These are phyloP conservation scores for Timema podura DNA, from an alignment of 2,888 invertebrate species.

Conservation along the genomic window DNA sequence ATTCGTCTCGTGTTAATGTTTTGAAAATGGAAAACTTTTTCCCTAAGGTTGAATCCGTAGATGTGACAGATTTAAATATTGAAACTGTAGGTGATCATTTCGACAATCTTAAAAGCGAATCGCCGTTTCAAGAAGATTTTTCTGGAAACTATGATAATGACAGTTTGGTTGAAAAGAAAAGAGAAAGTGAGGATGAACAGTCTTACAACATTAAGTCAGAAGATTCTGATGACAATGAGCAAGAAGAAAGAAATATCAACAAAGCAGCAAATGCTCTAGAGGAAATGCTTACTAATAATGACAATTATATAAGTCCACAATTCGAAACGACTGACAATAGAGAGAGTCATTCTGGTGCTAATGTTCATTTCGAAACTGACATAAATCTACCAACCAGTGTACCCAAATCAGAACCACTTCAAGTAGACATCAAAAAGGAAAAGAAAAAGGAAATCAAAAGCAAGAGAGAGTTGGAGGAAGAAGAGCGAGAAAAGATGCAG, in stretches of 20 bases:
- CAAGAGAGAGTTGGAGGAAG: slow-evolving; percentile 84
- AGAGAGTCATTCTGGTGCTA: neutral
- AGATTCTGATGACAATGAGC: slow-evolving; percentile 27
- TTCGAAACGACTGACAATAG: neutral
- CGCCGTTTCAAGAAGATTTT: too few relatives aligned
- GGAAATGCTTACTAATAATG: slow-evolving; percentile 27
- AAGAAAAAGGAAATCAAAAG: slow-evolving; percentile 61
- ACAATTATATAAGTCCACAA: neutral
- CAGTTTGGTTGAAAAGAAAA: neutral
- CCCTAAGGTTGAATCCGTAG: too few relatives aligned
- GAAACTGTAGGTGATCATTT: too few relatives aligned
- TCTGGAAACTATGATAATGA: too few relatives aligned
- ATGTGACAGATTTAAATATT: too few relatives aligned
- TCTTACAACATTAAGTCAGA: slow-evolving; percentile 18
- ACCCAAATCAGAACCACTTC: neutral
- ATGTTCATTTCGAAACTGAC: slow-evolving; percentile 17
- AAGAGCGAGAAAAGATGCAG: slow-evolving; percentile 96
- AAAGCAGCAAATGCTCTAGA: slow-evolving; percentile 28
- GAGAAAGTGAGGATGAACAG: slow-evolving; percentile 24
- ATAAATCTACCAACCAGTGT: slow-evolving; percentile 14
- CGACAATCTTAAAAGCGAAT: too few relatives aligned
- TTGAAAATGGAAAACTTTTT: too few relatives aligned
- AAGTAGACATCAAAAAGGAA: slow-evolving; percentile 42
- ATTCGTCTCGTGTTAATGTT: too few relatives aligned
- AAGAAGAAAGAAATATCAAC: slow-evolving; percentile 21